These are phyloP conservation scores for Cavia porcellus DNA, from an alignment of 2,113 vertebrate species.

Conservation along the genomic window DNA sequence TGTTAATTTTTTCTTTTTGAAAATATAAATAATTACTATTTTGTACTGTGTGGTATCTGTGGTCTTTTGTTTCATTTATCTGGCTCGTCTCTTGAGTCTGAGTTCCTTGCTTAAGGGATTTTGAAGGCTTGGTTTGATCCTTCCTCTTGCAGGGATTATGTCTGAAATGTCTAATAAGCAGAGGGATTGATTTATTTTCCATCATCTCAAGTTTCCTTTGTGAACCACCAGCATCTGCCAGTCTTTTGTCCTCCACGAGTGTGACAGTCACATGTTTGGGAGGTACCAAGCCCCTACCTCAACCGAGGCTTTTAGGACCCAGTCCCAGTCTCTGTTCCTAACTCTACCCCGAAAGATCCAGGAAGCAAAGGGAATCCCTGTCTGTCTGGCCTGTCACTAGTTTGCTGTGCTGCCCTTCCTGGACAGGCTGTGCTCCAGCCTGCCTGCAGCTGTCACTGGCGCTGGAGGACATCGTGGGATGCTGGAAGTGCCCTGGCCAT, in stretches of 20 bases:
- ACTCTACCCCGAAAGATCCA: background rate
- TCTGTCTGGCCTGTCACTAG: constrained; percentile 60
- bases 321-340: background rate
- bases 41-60: constrained; percentile 89
- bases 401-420: constrained; percentile 10
- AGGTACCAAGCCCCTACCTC: background rate
- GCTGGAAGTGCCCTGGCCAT: background rate
- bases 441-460: background rate
- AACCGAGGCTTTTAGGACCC: background rate
- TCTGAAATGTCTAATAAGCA: constrained; percentile 1
- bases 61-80: constrained; percentile 80
- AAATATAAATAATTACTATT: constrained; percentile 93
- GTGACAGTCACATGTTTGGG: background rate
- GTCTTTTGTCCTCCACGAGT: background rate
- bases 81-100: constrained; percentile 55
- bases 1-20: constrained; percentile 89
- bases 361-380: constrained; percentile 61
- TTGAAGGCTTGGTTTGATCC: constrained; percentile 53
- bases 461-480: background rate
- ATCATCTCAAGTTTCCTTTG: constrained; percentile 28
- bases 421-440: background rate
- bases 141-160: constrained; percentile 33
- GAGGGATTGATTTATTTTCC: background rate
- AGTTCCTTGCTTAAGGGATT: constrained; percentile 43
- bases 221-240: constrained; percentile 38